Percentiles rank a stretch among this genome's conserved stretches.
Conservation (phyloP, 2,888 invertebrate genomes). For the Aproaerema taeniolella region DNA sequence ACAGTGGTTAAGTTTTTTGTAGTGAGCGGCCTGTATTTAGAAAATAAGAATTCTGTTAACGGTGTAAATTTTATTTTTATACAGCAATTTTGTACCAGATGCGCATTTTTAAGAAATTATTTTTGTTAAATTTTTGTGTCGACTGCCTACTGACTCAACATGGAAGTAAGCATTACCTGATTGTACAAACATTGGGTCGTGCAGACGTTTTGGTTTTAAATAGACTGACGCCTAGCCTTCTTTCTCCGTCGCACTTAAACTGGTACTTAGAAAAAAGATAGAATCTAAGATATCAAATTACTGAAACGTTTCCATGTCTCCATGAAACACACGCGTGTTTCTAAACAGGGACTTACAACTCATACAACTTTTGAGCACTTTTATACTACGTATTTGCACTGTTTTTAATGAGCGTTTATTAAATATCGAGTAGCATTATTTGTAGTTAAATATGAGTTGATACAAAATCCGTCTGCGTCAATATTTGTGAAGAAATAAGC, state of each 20-base stretch:
- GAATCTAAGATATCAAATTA: too few species aligned
- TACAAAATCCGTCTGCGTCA: background rate
- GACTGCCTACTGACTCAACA: too few species aligned
- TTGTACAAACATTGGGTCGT: background rate
- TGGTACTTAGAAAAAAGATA: constrained; percentile 9
- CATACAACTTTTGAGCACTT: constrained; percentile 9
- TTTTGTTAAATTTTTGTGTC: constrained; percentile 18
- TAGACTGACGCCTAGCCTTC: constrained; percentile 2
- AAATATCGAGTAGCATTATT: constrained; percentile 22
- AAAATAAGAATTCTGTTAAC: too few species aligned
- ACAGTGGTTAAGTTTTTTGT: too few species aligned
- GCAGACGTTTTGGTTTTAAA: background rate
- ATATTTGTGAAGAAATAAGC: too few species aligned
- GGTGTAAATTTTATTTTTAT: constrained; percentile 20
- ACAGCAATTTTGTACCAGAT: constrained; percentile 20
- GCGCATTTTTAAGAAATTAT: constrained; percentile 21
- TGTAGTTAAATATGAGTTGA: constrained; percentile 16
- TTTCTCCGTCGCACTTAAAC: constrained; percentile 12
- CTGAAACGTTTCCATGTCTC: too few species aligned
- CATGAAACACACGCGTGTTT: background rate
- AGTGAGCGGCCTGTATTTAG: too few species aligned
- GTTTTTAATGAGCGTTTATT: constrained; percentile 24
- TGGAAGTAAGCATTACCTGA: background rate
- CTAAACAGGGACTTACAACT: constrained; percentile 8
- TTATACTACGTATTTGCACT: constrained; percentile 22